phyloP scores from a whole-genome alignment of 1,140 invertebrate species.

The Planococcus citri region DNA sequence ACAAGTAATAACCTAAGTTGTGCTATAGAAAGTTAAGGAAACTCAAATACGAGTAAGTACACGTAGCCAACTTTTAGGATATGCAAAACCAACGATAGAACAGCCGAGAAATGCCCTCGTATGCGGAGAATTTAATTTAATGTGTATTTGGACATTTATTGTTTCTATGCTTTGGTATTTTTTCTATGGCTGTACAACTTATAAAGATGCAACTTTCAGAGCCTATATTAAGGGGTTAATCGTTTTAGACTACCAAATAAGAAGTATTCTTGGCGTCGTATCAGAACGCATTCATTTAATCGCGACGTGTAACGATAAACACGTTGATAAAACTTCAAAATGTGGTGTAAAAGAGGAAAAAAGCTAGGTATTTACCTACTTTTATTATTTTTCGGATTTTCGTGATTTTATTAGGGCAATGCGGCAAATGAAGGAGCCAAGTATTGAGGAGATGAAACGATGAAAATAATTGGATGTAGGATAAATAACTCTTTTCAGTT shows the following conservation, averaged over 20 bases:
- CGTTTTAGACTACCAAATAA: neutral
- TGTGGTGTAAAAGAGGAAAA: too few relatives aligned
- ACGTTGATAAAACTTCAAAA: neutral
- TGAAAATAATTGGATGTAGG: too few relatives aligned
- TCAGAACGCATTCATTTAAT: neutral
- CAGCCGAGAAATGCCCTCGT: neutral
- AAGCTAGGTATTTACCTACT: too few relatives aligned
- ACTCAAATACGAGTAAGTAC: neutral
- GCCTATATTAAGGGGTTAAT: constrained; percentile 2
- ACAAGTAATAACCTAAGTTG: too few relatives aligned
- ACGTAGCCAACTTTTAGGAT: neutral
- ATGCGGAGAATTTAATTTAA: neutral
- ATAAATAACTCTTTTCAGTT: too few relatives aligned
- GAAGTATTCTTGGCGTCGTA: constrained; percentile 2
- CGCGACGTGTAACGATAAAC: constrained; percentile 1
- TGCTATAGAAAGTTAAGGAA: too few relatives aligned
- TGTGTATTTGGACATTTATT: constrained; percentile 7
- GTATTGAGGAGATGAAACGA: too few relatives aligned
- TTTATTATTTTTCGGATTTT: too few relatives aligned
- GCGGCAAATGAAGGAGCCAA: too few relatives aligned
- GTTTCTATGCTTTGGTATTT: neutral
- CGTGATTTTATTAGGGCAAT: too few relatives aligned
- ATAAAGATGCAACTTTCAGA: neutral
- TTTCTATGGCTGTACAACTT: neutral
- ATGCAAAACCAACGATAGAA: neutral